These are phyloP conservation scores for Hyles lineata DNA, from an alignment of 2,888 invertebrate species.

Conservation along the genomic window DNA sequence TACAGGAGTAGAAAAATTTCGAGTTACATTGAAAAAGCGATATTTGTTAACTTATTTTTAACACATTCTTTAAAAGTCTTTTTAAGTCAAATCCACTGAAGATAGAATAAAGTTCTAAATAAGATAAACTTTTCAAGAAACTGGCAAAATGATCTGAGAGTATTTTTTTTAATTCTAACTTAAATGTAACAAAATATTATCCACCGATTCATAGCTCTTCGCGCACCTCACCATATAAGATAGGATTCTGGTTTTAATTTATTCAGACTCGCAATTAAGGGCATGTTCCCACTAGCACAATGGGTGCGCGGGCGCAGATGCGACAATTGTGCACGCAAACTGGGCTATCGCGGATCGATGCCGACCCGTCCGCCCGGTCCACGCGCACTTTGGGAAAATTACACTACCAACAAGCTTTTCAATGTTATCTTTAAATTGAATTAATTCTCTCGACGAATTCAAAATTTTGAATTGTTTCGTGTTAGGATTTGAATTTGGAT, in stretches of 20 bases:
- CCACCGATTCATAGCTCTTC: constrained; percentile 56
- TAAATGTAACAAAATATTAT: constrained; percentile 5
- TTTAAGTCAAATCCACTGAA: too few relatives aligned
- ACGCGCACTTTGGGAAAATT: constrained; percentile 30
- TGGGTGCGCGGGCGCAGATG: constrained; percentile 72
- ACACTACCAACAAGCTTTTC: constrained; percentile 26
- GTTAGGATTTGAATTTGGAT: not conserved
- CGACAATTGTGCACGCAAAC: constrained; percentile 79
- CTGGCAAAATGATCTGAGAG: not conserved
- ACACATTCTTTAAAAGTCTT: too few relatives aligned
- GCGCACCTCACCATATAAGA: constrained; percentile 60
- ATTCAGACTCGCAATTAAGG: constrained; percentile 81
- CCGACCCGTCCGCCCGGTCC: constrained; percentile 45
- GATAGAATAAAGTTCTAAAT: too few relatives aligned
- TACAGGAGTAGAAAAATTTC: not conserved
- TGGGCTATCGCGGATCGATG: constrained; percentile 72
- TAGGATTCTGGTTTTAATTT: constrained; percentile 80
- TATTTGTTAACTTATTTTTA: too few relatives aligned
- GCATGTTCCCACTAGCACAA: constrained; percentile 77
- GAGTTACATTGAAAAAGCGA: not conserved
- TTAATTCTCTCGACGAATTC: constrained; percentile 1
- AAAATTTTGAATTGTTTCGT: constrained; percentile 12
- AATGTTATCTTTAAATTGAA: constrained; percentile 19
- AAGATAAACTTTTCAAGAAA: too few relatives aligned
- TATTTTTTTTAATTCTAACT: not conserved